Evolutionary conservation across 2,888 invertebrate genomes (phyloP).

Genomic region (Julus scanicus): DNA sequence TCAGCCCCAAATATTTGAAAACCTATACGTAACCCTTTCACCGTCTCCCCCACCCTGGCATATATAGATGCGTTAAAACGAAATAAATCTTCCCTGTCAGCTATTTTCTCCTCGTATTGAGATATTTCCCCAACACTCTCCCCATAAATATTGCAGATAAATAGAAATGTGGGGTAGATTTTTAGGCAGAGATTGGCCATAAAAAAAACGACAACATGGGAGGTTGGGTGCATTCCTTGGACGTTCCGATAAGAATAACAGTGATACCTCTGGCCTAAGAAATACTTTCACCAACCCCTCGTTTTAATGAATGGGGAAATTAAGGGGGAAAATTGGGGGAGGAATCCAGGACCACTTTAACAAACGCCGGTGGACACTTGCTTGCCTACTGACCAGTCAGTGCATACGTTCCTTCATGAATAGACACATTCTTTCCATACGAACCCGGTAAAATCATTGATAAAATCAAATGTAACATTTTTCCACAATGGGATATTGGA

Average conservation of each 20-base stretch:
- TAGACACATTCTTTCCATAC: not conserved
- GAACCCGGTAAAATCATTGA: not conserved
- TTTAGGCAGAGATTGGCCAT: constrained; percentile 19
- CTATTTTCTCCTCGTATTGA: not conserved
- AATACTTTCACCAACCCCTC: constrained; percentile 43
- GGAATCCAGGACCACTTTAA: constrained; percentile 23
- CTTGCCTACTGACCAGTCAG: not conserved
- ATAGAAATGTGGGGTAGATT: constrained; percentile 45
- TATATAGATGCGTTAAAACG: constrained; percentile 5
- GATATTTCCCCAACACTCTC: constrained; percentile 43
- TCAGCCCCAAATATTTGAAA: not conserved
- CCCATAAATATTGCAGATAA: constrained; percentile 47
- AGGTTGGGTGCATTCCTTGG: constrained; percentile 45
- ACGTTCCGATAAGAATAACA: constrained; percentile 29
- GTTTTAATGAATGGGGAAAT: constrained; percentile 43
- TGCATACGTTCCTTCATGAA: not conserved
- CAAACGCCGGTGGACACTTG: not conserved
- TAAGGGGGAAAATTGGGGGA: constrained; percentile 41
- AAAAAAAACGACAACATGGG: constrained; percentile 46
- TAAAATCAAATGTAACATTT: not conserved
- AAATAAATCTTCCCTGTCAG: constrained; percentile 14
- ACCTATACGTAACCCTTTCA: constrained; percentile 2
- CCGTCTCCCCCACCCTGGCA: not conserved
- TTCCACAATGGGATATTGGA: not conserved
- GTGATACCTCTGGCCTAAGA: constrained; percentile 34